These are phyloP conservation scores for Conus ventricosus DNA, from an alignment of 1,140 invertebrate genomes.

Conservation along the genomic window DNA sequence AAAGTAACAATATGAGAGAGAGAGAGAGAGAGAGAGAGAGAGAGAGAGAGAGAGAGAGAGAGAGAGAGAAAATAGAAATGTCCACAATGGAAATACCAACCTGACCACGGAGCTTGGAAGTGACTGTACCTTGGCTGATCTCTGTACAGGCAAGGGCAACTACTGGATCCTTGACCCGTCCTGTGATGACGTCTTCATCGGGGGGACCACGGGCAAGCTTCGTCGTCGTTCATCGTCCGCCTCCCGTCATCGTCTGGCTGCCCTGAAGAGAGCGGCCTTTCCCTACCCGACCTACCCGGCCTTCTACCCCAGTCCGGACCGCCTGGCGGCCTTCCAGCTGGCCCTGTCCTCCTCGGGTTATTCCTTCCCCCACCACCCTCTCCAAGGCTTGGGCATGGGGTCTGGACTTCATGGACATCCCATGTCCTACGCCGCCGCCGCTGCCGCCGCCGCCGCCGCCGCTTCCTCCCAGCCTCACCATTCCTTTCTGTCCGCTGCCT, in stretches of 20 bases:
- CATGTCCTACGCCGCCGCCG: slow-evolving; percentile 5
- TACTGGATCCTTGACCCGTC: slow-evolving; percentile 86
- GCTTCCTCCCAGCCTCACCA: background rate
- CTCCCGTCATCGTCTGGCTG: slow-evolving; percentile 87
- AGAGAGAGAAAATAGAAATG: too few species aligned
- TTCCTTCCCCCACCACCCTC: background rate
- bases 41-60: too few species aligned
- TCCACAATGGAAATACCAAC: too few species aligned
- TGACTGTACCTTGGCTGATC: background rate
- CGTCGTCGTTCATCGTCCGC: slow-evolving; percentile 90
- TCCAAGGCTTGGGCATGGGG: slow-evolving; percentile 6
- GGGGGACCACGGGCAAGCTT: slow-evolving; percentile 96
- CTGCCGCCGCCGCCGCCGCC: slow-evolving; percentile 14
- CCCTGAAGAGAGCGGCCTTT: slow-evolving; percentile 83
- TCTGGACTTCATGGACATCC: slow-evolving; percentile 2
- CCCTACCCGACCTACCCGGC: slow-evolving; percentile 52
- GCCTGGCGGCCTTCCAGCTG: slow-evolving; percentile 73
- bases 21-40: too few species aligned
- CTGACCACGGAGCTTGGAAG: too few species aligned
- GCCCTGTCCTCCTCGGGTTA: slow-evolving; percentile 95
- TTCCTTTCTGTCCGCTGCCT: background rate
- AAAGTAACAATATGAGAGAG: too few species aligned
- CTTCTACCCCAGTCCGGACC: slow-evolving; percentile 75
- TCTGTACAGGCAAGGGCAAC: slow-evolving; percentile 83
- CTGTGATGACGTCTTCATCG: slow-evolving; percentile 96